Base-by-base conservation (phyloP, 2,888 invertebrate species). In the Cataglyphis livida region DNA sequence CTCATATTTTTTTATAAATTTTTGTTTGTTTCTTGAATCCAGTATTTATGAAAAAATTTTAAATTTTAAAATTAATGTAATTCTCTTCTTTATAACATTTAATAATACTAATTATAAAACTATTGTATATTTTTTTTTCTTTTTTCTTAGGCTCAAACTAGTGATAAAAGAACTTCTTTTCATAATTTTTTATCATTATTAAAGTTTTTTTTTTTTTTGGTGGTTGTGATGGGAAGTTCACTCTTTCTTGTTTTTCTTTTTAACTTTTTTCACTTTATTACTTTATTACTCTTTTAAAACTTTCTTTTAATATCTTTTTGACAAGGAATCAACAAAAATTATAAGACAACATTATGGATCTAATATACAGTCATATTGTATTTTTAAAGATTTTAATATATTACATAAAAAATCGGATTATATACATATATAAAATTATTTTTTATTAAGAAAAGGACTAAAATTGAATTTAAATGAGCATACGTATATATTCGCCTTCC, bases 401-500 rank as follows among this genome's bases (percentile, higher is more conserved):
- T 28, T 25, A 38, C n/a, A 41, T 21, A 9, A 44, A 28, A 44
- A 48, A 35, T 35, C 1, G 10, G 3, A 61, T 62, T 35, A 15
- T 10, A 71, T 41, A 15, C 28, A 28, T 12, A 44, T 4, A 35
- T 35, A 35, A 32, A 44, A 10, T 41, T 48, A 6, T 48, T 18
- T 48, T 51, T 38, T 51, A 51, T 38, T 51, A n/a, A 25, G 12
- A 12, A 28, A 57, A 57, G 41, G 12, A 28, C 54, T 38, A 38
- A 75, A 51, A 51, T 18, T 28, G 2, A 28, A 10, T 28, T 66
- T n/a, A 54, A 68, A 76, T 38, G 28, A 65, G 12, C 35, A 51
- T 4, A 71, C 71, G 78, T 18, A 57, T 48, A 61, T 57, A 68
- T 59, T 76, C 12, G 71, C 4, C 35, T 71, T 78, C 9, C 35